These are phyloP conservation scores for Coreoperca whiteheadi DNA, from an alignment of 2,113 vertebrate genomes.

Conservation along the genomic window DNA sequence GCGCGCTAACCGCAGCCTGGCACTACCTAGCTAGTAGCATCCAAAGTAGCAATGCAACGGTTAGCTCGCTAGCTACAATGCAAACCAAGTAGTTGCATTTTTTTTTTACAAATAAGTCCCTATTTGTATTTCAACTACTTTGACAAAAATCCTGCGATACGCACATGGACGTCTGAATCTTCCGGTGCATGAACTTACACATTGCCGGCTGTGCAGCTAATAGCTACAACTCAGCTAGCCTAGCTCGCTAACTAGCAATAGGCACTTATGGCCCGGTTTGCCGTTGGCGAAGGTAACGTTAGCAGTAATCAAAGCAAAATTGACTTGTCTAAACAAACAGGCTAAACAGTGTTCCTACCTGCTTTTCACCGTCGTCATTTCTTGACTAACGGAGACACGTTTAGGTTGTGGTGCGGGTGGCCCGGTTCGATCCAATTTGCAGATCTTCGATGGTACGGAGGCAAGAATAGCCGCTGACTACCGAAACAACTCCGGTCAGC, in stretches of 20 bases:
- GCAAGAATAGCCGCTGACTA: constrained; percentile 70
- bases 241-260: constrained; percentile 46
- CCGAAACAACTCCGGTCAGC: constrained; percentile 72
- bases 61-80: neutral
- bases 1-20: constrained; percentile 25
- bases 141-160: neutral
- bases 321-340: constrained; percentile 58
- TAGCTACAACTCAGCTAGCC: constrained; percentile 43
- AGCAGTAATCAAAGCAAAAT: constrained; percentile 54
- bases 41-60: constrained; percentile 13
- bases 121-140: neutral
- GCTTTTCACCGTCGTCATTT: constrained; percentile 84
- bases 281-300: constrained; percentile 46
- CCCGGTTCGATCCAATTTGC: neutral
- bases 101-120: neutral
- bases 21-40: constrained; percentile 8
- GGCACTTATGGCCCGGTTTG: constrained; percentile 48
- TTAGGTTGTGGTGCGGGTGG: constrained; percentile 33
- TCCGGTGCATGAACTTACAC: constrained; percentile 16
- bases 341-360: constrained; percentile 77
- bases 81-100: neutral
- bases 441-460: constrained; percentile 34
- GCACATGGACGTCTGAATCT: neutral
- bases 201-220: constrained; percentile 71
- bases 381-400: constrained; percentile 60